phyloP scores from a whole-genome alignment of 2,797 vertebrate genomes.

The Falco cherrug region DNA sequence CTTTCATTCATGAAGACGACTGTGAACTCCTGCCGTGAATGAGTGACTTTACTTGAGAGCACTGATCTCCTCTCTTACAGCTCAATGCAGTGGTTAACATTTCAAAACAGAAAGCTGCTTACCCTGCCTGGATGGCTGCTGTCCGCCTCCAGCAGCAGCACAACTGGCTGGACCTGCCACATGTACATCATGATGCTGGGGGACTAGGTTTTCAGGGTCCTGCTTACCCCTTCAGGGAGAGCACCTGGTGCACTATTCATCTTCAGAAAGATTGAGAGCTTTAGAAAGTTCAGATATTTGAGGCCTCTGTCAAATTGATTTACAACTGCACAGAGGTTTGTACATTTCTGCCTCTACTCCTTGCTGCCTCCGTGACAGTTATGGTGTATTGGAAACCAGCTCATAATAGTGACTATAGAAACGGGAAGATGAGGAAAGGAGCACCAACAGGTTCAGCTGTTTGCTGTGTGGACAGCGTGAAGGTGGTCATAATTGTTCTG shows the following conservation, averaged over 20 bases:
- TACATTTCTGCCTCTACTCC: background rate
- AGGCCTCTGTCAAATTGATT: background rate
- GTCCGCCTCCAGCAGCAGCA: background rate
- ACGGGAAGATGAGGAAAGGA: background rate
- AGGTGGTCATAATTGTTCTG: background rate
- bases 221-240: background rate
- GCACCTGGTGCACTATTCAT: background rate
- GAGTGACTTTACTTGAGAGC: background rate
- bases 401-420: background rate
- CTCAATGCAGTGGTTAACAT: background rate
- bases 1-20: background rate
- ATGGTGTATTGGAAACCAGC: background rate
- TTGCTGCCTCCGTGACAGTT: background rate
- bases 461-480: background rate
- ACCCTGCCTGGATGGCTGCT: background rate
- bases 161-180: background rate
- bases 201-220: background rate
- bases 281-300: background rate
- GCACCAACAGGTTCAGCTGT: background rate
- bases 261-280: background rate
- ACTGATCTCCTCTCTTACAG: background rate
- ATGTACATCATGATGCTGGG: accelerated
- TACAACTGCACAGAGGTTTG: background rate
- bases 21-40: background rate
- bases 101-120: background rate